These are phyloP conservation scores for Silvanus unidentatus DNA, from an alignment of 2,888 invertebrate species.

Conservation along the genomic window DNA sequence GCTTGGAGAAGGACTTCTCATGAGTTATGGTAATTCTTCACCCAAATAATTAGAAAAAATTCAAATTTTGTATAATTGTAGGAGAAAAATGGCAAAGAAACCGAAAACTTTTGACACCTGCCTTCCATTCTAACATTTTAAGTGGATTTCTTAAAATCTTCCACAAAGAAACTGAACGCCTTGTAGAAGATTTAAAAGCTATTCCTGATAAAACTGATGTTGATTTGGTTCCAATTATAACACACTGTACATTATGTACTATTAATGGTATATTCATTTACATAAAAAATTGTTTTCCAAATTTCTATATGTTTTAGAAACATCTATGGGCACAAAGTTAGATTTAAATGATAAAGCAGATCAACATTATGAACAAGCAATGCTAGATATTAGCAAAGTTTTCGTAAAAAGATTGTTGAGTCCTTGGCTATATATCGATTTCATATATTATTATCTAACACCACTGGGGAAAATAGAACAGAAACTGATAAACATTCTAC, in stretches of 20 bases:
- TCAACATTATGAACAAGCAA: conserved; percentile 21
- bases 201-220: too few relatives aligned
- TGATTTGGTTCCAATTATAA: background rate
- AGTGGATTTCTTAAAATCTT: background rate
- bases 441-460: too few relatives aligned
- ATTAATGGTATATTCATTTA: background rate
- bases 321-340: conserved; percentile 29
- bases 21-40: too few relatives aligned
- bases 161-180: background rate
- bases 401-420: conserved; percentile 20
- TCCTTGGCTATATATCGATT: too few relatives aligned
- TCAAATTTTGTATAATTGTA: too few relatives aligned
- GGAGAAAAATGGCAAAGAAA: too few relatives aligned
- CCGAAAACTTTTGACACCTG: background rate
- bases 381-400: conserved; percentile 25
- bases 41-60: too few relatives aligned
- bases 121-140: background rate
- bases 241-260: background rate
- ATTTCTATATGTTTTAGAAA: conserved; percentile 21
- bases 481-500: too few relatives aligned
- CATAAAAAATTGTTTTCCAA: background rate
- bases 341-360: conserved; percentile 20
- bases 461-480: too few relatives aligned
- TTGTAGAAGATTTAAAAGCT: background rate
- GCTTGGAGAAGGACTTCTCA: too few relatives aligned